Percentiles rank a stretch among this genome's conserved stretches.
Conservation (phyloP, 1,140 invertebrate genomes). For the Nasonia giraulti region DNA sequence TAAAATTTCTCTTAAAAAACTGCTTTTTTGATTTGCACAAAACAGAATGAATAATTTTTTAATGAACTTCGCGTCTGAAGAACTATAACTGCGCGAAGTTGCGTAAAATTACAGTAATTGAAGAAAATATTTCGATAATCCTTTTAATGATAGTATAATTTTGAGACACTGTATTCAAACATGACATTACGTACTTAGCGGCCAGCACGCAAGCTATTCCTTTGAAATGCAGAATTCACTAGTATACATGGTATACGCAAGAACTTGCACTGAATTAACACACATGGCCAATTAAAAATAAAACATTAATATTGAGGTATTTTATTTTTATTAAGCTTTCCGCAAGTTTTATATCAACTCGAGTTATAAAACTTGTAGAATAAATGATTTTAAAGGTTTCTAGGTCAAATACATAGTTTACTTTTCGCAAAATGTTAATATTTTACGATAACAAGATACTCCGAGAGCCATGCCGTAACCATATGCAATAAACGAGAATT, state of each 20-base stretch:
- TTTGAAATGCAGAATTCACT: neutral
- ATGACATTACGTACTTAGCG: neutral
- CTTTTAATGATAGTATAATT: neutral
- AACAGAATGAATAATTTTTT: too few relatives aligned
- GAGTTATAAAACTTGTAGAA: neutral
- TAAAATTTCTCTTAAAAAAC: too few relatives aligned
- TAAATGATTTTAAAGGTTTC: neutral
- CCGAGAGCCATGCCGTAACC: constrained; percentile 5
- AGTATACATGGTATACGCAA: too few relatives aligned
- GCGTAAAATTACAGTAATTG: neutral
- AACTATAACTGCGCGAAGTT: neutral
- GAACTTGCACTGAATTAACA: too few relatives aligned
- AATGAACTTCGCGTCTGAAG: too few relatives aligned
- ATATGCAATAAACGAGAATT: constrained; percentile 22
- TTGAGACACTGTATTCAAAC: neutral
- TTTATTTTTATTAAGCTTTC: too few relatives aligned
- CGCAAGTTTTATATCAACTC: too few relatives aligned
- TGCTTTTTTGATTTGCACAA: too few relatives aligned
- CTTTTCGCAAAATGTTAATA: constrained; percentile 5
- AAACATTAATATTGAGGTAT: too few relatives aligned
- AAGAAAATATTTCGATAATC: neutral
- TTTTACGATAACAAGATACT: constrained; percentile 9
- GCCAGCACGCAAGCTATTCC: neutral
- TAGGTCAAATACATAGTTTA: constrained; percentile 7
- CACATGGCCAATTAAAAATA: too few relatives aligned